phyloP scores from a whole-genome alignment of 2,113 vertebrate species.

The Ctenomys sociabilis region DNA sequence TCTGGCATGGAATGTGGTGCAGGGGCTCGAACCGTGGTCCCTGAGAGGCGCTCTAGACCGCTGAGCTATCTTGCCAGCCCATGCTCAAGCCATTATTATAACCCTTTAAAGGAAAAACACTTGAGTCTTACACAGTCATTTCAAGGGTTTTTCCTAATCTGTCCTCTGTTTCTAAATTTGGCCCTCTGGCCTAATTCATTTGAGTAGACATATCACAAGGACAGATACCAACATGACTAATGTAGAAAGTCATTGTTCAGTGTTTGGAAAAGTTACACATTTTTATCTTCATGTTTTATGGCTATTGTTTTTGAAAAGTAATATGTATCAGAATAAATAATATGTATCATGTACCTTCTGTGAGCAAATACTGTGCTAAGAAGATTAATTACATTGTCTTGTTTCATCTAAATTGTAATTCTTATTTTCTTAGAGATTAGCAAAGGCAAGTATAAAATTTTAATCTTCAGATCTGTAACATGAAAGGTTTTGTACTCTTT shows the following conservation, averaged over 20 bases:
- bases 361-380: not conserved
- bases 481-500: not conserved
- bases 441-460: not conserved
- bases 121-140: not conserved
- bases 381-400: not conserved
- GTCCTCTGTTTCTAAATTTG: not conserved
- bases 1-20: no score
- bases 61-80: no score
- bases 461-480: not conserved
- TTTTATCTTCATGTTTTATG: not conserved
- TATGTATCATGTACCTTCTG: not conserved
- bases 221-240: not conserved
- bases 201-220: no score
- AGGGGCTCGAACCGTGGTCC: no score
- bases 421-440: not conserved
- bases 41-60: no score
- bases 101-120: not conserved
- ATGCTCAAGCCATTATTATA: not conserved
- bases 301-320: conserved; percentile 15
- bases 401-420: not conserved
- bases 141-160: not conserved
- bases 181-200: not conserved
- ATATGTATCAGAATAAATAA: not conserved
- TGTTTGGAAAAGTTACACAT: not conserved
- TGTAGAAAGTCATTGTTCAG: not conserved